These are phyloP conservation scores for Hyles lineata DNA, from an alignment of 2,888 invertebrate genomes.

Conservation along the genomic window DNA sequence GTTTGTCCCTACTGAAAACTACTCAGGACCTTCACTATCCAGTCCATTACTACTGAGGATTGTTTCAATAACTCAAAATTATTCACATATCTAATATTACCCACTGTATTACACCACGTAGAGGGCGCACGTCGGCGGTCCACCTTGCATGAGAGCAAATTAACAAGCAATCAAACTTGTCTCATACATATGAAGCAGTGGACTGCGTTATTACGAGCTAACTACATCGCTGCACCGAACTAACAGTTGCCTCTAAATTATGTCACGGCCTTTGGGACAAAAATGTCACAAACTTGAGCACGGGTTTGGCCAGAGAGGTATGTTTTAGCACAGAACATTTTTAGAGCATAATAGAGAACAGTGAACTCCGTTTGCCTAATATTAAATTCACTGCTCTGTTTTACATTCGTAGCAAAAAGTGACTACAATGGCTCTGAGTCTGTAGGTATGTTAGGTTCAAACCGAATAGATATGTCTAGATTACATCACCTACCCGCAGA, in stretches of 20 bases:
- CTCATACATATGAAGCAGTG: conserved; percentile 34
- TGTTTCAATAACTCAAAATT: no score
- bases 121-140: conserved; percentile 28
- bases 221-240: conserved; percentile 1
- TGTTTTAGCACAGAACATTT: background rate
- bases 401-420: no score
- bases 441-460: no score
- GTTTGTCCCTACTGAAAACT: no score
- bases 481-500: no score
- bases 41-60: no score
- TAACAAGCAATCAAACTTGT: conserved; percentile 35
- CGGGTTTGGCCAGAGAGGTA: background rate
- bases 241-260: background rate
- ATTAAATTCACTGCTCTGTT: no score
- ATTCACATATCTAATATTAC: background rate
- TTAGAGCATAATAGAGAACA: background rate
- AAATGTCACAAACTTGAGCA: background rate
- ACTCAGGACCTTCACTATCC: no score
- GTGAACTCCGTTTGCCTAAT: no score
- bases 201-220: conserved; percentile 4
- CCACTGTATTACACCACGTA: background rate
- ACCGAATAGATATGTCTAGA: no score
- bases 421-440: no score
- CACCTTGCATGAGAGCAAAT: conserved; percentile 28
- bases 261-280: background rate